Percentiles rank a stretch among this genome's conserved stretches.
Conservation (phyloP, 2,888 invertebrate species). For the Drosophila falleni region DNA sequence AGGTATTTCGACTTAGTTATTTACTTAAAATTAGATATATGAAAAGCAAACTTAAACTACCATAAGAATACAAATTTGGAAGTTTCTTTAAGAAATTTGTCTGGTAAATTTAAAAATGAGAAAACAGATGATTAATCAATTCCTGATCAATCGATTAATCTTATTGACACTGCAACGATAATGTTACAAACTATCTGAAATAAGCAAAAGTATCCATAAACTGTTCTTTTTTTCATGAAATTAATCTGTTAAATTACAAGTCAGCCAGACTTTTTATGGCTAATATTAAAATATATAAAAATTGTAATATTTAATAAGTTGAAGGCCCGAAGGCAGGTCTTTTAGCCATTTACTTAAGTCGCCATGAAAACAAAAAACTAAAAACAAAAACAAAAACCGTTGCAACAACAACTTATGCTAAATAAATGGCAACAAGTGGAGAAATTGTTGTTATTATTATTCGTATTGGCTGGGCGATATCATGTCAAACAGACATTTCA, state of each 20-base stretch:
- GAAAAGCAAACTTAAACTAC: background rate
- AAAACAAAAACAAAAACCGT: conserved; percentile 9
- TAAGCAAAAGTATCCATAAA: background rate
- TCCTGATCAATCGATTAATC: background rate
- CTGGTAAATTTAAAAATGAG: background rate
- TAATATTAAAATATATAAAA: conserved; percentile 33
- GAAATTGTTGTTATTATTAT: conserved; percentile 23
- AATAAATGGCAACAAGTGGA: conserved; percentile 50
- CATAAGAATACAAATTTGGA: background rate
- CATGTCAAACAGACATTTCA: conserved; percentile 79
- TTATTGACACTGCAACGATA: background rate
- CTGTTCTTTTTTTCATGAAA: conserved; percentile 12
- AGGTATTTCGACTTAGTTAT: background rate
- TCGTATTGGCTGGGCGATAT: conserved; percentile 48
- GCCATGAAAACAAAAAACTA: conserved; percentile 7
- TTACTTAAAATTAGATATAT: background rate
- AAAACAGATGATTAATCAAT: background rate
- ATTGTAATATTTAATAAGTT: conserved; percentile 36
- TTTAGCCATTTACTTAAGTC: conserved; percentile 17
- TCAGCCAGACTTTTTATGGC: conserved; percentile 25
- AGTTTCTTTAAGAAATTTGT: background rate
- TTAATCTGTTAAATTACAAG: conserved; percentile 30
- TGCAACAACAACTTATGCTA: conserved; percentile 33
- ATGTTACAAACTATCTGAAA: conserved; percentile 18
- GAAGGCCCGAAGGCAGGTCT: conserved; percentile 20